Base-by-base conservation (phyloP, 2,113 vertebrate species). In the Emydura subglobosa region DNA sequence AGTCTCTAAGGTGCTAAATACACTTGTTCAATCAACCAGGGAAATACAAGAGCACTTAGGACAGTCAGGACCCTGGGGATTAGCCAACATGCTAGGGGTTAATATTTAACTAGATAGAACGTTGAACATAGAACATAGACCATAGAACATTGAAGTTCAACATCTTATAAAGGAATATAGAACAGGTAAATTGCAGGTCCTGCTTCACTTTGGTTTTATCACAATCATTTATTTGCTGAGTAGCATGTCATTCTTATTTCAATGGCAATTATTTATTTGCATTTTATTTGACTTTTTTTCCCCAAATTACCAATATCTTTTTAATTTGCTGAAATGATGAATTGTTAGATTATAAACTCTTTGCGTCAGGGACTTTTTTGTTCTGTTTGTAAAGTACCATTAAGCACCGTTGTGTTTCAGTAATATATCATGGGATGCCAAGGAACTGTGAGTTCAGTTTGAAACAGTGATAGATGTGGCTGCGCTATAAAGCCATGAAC, bases 71-170 rank as follows among this genome's bases (percentile, higher is more conserved):
- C 78, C 81, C 61, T 57, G 42, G 87, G 83, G 82, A 65, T 53
- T 78, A n/a, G 22, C 29, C 91, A 90, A 93, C 42, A 79, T 80
- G 78, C 6, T 12, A 96, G 95, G 91, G 85, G 81, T 97, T 97
- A 96, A 96, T 96, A 90, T 93, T 97, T 65, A 76, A 76, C 21
- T 93, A 96, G 94, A 90, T 34, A 91, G 83, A 51, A 11, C 89
- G 55, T 39, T 87, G 86, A 85, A 87, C 39, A 39, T 39, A 39
- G 39, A 39, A 39, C 39, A 39, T 39, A 39, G 39, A 39, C 39
- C 39, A 90, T 34, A 91, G 83, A 51, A 11, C 89, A 61, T 39
- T 87, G 86, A 85, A 87, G 8, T 94, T 90, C 81, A 90, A n/a
- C 49, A 8, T 83, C 34, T 4, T 82, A 78, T 80, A 83, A 86